Evolutionary conservation across 2,888 invertebrate genomes (phyloP), one percentile per base, ranked within the genome.

Genomic region (Phasia obesa): DNA sequence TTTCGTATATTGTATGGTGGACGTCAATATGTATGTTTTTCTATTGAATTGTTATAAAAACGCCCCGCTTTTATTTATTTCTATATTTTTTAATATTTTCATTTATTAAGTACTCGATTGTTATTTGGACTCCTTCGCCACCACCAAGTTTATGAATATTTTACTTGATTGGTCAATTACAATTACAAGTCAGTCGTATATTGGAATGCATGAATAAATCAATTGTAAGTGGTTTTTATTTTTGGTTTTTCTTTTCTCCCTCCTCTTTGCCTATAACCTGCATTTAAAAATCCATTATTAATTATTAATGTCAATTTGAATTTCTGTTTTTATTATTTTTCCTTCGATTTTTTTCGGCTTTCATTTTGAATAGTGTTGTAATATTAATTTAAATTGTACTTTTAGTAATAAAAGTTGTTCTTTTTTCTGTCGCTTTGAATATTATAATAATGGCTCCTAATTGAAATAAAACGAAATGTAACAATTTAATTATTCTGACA

Each of bases 101-200:
- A 67, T 67, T 53, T 79, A 60, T 69, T 67, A 74, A 80, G 53
- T 73, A 67, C 35, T 59, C 4, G 44, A 38, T 69, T 64, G 57
- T 59, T 65, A 67, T 79, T 73, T 60, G 21, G 59, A 67, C 51
- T 73, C 35, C 73, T 60, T 35, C 25, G 44, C 51, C 51, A 60
- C 47, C 59, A 51, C 44, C 44, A 35, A 38, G 47, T 60, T 79
- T 79, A 79, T 79, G 75, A 79, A 83, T 76, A 83, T 83, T 79
- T 83, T 74, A 84, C 64, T 65, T 73, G 77, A 81, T 84, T 84
- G 85, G 84, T 79, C 85, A 84, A 85, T 85, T 83, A 83, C 73
- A 75, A 83, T 84, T 81, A 84, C 73, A 84, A 83, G 79, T 76
- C 79, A 83, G 79, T 83, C 42, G 82, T 7, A 71, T 81, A 62